These are phyloP conservation scores for Ostrea denselamellosa DNA, from an alignment of 1,140 invertebrate genomes.

Conservation along the genomic window DNA sequence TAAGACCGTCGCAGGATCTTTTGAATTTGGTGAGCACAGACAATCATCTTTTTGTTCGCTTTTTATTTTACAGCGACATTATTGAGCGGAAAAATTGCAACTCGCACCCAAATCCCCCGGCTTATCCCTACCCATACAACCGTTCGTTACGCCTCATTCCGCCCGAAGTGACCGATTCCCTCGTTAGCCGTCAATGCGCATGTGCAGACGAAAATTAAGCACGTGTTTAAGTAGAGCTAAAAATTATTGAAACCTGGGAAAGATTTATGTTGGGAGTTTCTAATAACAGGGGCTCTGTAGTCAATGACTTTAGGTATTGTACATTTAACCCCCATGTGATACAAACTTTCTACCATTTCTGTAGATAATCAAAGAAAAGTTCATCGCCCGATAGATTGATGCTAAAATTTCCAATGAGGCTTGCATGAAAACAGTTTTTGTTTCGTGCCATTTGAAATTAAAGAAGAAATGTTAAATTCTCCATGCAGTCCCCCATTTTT, in stretches of 20 bases:
- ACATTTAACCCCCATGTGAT: background rate
- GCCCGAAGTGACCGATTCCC: slow-evolving; percentile 15
- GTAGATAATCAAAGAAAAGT: background rate
- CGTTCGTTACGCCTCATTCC: slow-evolving; percentile 12
- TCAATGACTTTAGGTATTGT: background rate
- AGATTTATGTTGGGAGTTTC: background rate
- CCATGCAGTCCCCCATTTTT: background rate
- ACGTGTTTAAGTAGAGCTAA: slow-evolving; percentile 8
- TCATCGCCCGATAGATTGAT: background rate
- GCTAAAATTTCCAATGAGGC: background rate
- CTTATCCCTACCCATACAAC: background rate
- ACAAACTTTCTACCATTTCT: background rate
- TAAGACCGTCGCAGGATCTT: background rate
- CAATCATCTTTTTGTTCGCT: background rate
- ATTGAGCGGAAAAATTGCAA: background rate
- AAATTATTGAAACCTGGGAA: slow-evolving; percentile 17
- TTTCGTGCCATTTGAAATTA: background rate
- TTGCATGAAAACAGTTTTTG: background rate
- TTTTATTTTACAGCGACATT: background rate
- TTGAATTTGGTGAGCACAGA: background rate
- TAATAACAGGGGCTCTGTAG: background rate
- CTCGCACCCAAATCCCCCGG: background rate
- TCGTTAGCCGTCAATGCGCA: background rate
- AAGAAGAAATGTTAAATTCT: background rate
- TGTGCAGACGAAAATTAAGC: slow-evolving; percentile 13